Percentiles rank a stretch among this genome's conserved stretches.
phyloP scores from a whole-genome alignment of 2,797 vertebrate species.

The Muscicapa striata region DNA sequence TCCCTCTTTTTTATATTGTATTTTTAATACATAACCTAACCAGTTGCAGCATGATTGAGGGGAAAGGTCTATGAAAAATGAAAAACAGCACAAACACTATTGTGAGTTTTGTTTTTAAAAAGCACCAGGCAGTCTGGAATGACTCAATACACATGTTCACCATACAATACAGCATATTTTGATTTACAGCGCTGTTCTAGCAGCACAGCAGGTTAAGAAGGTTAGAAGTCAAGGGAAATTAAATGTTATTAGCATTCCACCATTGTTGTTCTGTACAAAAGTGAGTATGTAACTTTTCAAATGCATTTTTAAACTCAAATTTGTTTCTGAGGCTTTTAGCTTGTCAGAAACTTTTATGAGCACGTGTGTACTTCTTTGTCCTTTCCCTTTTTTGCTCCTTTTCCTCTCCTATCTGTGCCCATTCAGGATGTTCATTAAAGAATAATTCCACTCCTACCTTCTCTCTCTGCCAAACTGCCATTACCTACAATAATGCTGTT shows the following conservation, averaged over 20 bases:
- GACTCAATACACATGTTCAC: constrained; percentile 71
- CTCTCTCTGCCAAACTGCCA: constrained; percentile 19
- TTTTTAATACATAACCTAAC: constrained; percentile 68
- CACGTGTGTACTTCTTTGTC: background rate
- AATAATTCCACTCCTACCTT: constrained; percentile 11
- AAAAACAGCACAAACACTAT: constrained; percentile 66
- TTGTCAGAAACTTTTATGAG: constrained; percentile 50
- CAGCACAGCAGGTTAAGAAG: constrained; percentile 74
- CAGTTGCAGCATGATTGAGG: constrained; percentile 61
- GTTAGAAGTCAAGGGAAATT: constrained; percentile 80
- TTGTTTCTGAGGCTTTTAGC: constrained; percentile 58
- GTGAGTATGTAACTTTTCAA: constrained; percentile 70
- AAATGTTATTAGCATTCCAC: constrained; percentile 77
- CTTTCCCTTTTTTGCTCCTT: constrained; percentile 29
- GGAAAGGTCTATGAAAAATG: constrained; percentile 66
- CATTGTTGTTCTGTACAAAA: constrained; percentile 65
- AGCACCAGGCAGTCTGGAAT: constrained; percentile 71
- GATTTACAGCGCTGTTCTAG: constrained; percentile 68
- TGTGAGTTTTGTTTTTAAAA: constrained; percentile 72
- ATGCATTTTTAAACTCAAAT: constrained; percentile 66
- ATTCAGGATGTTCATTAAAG: constrained; percentile 49
- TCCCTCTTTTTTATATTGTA: constrained; percentile 51
- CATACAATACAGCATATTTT: constrained; percentile 67
- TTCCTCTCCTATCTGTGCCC: constrained; percentile 19
- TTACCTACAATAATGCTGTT: constrained; percentile 4